Evolutionary conservation across 2,113 vertebrate species (phyloP).

Genomic region (Jacana jacana): DNA sequence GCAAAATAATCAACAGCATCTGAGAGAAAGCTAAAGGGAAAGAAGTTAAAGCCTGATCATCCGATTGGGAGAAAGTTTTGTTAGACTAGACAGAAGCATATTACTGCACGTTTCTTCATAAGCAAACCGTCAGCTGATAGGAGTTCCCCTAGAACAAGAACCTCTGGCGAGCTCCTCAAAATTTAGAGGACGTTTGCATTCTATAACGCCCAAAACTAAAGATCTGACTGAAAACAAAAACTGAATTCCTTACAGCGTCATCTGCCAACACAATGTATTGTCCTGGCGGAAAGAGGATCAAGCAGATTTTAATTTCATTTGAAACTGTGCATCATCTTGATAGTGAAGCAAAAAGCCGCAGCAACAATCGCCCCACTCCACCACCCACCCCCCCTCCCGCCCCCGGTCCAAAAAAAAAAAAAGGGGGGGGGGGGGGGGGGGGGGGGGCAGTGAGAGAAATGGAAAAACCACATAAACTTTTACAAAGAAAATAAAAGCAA

Average conservation of each 20-base stretch:
- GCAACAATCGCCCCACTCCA: slow-evolving; percentile 14
- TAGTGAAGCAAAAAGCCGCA: slow-evolving; percentile 51
- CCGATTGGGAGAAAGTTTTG: slow-evolving; percentile 67
- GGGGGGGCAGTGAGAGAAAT: not conserved
- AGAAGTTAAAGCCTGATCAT: slow-evolving; percentile 68
- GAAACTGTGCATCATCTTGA: slow-evolving; percentile 59
- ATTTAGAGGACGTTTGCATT: slow-evolving; percentile 2
- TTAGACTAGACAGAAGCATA: slow-evolving; percentile 9
- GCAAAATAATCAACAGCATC: slow-evolving; percentile 62
- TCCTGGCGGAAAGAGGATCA: slow-evolving; percentile 43
- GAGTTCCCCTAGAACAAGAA: slow-evolving; percentile 43
- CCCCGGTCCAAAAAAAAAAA: not conserved
- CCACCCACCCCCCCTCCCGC: too few relatives aligned
- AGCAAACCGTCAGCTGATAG: slow-evolving; percentile 41
- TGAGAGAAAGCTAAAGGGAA: slow-evolving; percentile 59
- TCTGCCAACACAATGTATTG: slow-evolving; percentile 52
- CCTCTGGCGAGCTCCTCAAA: slow-evolving; percentile 46
- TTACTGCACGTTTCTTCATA: not conserved
- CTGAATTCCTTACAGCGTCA: slow-evolving; percentile 45
- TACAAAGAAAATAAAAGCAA: slow-evolving; percentile 75
- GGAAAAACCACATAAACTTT: slow-evolving; percentile 73
- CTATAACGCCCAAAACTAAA: slow-evolving; percentile 32
- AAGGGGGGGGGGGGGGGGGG: not conserved
- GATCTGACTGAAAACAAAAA: slow-evolving; percentile 33
- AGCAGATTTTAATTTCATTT: slow-evolving; percentile 56